Evolutionary conservation across 2,888 invertebrate species (phyloP).

Genomic region (Ephialtes manifestator): DNA sequence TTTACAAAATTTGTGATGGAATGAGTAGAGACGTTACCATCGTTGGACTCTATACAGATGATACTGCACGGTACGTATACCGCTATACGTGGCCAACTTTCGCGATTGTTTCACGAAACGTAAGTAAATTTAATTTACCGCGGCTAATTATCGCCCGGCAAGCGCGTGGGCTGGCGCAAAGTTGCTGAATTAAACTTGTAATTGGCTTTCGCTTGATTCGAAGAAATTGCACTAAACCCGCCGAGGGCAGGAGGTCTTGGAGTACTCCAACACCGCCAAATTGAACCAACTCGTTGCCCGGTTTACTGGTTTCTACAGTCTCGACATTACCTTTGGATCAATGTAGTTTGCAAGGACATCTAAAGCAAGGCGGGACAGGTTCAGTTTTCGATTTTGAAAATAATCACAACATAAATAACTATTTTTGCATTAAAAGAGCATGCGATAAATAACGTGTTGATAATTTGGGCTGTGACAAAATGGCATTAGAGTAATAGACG

Average conservation of each 20-base stretch:
- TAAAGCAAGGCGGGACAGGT: not conserved
- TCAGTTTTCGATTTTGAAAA: not conserved
- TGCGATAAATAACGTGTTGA: no score
- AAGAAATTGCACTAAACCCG: conserved; percentile 80
- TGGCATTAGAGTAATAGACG: no score
- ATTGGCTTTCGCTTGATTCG: conserved; percentile 83
- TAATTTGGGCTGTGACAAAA: no score
- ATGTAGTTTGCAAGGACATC: conserved; percentile 53
- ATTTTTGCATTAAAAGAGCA: no score
- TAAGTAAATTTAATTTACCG: conserved; percentile 84
- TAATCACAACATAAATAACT: not conserved
- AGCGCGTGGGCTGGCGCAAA: conserved; percentile 73
- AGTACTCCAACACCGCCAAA: conserved; percentile 69
- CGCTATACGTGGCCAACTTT: conserved; percentile 74
- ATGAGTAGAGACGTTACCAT: conserved; percentile 25
- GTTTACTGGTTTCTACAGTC: conserved; percentile 15
- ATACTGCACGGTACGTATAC: not conserved
- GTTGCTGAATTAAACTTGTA: conserved; percentile 84
- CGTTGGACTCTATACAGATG: not conserved
- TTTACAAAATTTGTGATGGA: not conserved
- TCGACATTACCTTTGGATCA: conserved; percentile 31
- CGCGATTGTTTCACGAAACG: conserved; percentile 81
- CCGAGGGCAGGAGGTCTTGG: conserved; percentile 4
- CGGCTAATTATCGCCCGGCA: conserved; percentile 82
- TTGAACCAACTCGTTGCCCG: conserved; percentile 19